Evolutionary conservation across 1,140 invertebrate genomes (phyloP).

Genomic region (Pseudobourletiella spinata): DNA sequence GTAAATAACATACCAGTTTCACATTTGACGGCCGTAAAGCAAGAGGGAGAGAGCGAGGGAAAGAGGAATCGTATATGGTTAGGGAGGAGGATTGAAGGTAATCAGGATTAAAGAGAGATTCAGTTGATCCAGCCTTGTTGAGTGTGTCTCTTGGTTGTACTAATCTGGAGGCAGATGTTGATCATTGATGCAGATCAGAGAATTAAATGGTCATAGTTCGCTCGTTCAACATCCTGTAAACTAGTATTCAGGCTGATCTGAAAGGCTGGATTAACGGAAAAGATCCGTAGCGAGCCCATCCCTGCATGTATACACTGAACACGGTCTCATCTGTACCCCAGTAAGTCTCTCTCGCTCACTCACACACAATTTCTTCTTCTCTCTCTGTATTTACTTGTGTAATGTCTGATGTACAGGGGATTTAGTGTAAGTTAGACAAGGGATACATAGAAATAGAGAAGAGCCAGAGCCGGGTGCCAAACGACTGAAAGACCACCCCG

Average conservation of each 20-base stretch:
- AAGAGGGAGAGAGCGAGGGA: no score
- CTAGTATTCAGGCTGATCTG: not conserved
- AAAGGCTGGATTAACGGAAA: not conserved
- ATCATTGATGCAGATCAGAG: conserved; percentile 22
- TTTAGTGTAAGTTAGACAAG: no score
- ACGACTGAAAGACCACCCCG: conserved; percentile 3
- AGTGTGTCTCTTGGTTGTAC: not conserved
- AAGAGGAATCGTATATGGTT: not conserved
- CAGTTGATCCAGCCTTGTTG: not conserved
- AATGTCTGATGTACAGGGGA: no score
- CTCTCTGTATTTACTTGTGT: no score
- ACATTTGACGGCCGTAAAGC: no score
- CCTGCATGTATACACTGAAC: not conserved
- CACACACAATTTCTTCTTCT: no score
- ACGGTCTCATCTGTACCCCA: no score
- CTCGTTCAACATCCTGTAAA: not conserved
- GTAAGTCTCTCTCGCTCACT: no score
- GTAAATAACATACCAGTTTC: not conserved
- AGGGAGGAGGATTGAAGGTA: not conserved
- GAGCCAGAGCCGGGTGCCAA: not conserved
- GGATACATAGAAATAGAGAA: no score
- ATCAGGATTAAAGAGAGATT: conserved; percentile 13
- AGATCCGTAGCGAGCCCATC: not conserved
- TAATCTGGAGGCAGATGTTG: conserved; percentile 23
- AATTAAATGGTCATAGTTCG: conserved; percentile 11